A percentile compares a stretch with the other conserved stretches of the same genome.
These are phyloP conservation scores for Caenorhabditis sp. DNA, from an alignment of 2,888 invertebrate species.

Conservation along the genomic window DNA sequence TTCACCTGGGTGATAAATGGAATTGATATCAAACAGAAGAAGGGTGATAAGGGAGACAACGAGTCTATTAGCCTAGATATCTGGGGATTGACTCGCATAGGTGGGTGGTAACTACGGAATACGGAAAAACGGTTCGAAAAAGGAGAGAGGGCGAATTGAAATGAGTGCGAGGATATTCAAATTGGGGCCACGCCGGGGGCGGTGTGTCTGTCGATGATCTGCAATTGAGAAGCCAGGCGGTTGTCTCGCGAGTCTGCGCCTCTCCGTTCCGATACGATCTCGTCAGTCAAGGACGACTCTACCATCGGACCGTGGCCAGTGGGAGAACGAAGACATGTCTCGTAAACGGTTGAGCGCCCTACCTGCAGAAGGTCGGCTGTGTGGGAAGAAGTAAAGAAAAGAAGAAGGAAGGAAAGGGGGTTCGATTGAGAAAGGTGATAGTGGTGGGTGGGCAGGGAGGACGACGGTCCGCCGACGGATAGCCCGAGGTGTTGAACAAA, in stretches of 20 bases:
- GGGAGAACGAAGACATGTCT: slow-evolving; percentile 13
- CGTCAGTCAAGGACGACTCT: slow-evolving; percentile 25
- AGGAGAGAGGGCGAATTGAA: background rate
- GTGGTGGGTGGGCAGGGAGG: background rate
- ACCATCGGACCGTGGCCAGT: slow-evolving; percentile 27
- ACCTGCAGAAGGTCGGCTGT: slow-evolving; percentile 20
- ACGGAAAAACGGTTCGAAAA: background rate
- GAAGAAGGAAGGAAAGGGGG: slow-evolving; percentile 1
- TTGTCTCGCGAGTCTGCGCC: slow-evolving; percentile 19
- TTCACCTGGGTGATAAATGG: background rate
- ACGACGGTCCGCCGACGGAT: background rate
- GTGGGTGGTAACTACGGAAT: background rate
- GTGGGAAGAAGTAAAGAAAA: slow-evolving; percentile 4
- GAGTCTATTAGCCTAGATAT: slow-evolving; percentile 4
- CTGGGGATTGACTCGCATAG: too few species aligned
- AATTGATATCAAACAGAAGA: background rate
- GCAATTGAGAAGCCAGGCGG: slow-evolving; percentile 41
- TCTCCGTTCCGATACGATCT: slow-evolving; percentile 30
- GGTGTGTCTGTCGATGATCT: slow-evolving; percentile 43
- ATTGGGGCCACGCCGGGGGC: slow-evolving; percentile 17
- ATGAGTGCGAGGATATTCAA: slow-evolving; percentile 26
- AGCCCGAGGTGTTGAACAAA: slow-evolving; percentile 8
- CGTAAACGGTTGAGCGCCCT: slow-evolving; percentile 38
- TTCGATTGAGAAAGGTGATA: slow-evolving; percentile 5
- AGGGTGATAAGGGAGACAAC: background rate